Evolutionary conservation across 2,113 vertebrate species (phyloP), one percentile per base, ranked within the genome.

Genomic region (Phylloscopus trochiloides): DNA sequence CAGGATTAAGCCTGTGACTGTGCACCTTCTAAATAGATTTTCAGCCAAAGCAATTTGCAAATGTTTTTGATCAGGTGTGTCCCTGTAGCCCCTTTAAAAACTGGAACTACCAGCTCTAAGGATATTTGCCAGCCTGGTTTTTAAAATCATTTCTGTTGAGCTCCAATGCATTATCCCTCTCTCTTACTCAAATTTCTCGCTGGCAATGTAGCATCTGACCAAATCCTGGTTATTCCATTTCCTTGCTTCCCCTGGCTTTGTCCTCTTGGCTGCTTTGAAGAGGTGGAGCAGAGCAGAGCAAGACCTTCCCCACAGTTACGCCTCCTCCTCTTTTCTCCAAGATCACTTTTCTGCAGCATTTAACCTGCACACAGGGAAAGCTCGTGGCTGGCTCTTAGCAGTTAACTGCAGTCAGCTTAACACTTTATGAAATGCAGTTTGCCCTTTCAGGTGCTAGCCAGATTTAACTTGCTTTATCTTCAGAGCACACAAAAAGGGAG

Each of bases 391-490:
- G 17, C 63, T 97, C 87, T 89, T 78, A 75, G 91, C 83, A 89
- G 90, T 70, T 87, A 89, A 62, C 80, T 55, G 65, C 76, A 51
- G 68, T 95, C 85, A 78, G 55, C 70, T 65, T 78, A 87, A 71
- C 43, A 34, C 57, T 71, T 77, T 55, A 51, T 87, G 87, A 89
- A 95, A 74, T 58, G 63, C 73, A 92, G 84, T 74, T 89, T 96
- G 90, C 77, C 92, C 87, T 96, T 96, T 91, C 43, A 1, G 17
- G 24, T 81, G 32, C 84, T 62, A 67, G 73, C 48, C 48, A 63
- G 51, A 42, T 89, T 84, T 81, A 62, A 59, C 65, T 87, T 84
- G 68, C 73, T 95, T 92, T 77, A 45, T 92, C 87, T 93, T 85
- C 65, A 85, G 61, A 87, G 50, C 66, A 86, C 19, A 68, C 16